A percentile compares a stretch with the other conserved stretches of the same genome.
phyloP scores from a whole-genome alignment of 2,113 vertebrate species.

The Rafetus swinhoei region DNA sequence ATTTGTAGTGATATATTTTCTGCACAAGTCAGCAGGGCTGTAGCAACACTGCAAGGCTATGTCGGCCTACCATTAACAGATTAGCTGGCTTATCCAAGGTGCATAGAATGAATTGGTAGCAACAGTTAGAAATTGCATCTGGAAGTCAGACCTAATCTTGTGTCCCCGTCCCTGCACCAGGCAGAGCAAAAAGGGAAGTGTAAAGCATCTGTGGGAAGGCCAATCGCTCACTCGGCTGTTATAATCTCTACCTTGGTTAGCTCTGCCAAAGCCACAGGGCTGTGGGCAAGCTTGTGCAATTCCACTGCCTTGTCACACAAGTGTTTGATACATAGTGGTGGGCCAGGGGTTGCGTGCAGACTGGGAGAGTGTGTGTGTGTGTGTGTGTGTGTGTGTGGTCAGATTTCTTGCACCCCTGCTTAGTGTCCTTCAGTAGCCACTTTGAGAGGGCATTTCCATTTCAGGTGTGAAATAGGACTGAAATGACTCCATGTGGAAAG shows the following conservation, averaged over 20 bases:
- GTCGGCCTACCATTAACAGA: not conserved
- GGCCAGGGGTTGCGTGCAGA: rapidly evolving
- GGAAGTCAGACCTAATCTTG: not conserved
- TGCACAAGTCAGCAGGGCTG: no score
- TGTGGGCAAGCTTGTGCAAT: not conserved
- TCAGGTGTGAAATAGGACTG: not conserved
- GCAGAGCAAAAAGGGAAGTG: no score
- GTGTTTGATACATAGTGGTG: no score
- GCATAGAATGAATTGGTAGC: not conserved
- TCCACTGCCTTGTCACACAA: not conserved
- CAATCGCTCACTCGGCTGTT: not conserved
- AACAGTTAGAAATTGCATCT: not conserved
- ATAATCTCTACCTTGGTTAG: no score
- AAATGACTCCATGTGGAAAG: not conserved
- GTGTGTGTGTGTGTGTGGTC: no score
- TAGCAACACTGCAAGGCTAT: no score
- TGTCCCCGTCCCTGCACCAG: no score
- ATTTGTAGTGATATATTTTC: no score
- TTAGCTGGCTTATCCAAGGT: not conserved
- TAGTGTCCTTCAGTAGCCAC: not conserved
- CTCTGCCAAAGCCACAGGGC: not conserved
- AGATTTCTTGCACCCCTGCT: not conserved
- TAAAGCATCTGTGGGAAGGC: not conserved
- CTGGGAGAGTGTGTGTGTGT: no score
- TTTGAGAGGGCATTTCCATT: not conserved